Evolutionary conservation across 2,888 invertebrate species (phyloP), one percentile per base, ranked within the genome.

Genomic region (Hyles lineata): DNA sequence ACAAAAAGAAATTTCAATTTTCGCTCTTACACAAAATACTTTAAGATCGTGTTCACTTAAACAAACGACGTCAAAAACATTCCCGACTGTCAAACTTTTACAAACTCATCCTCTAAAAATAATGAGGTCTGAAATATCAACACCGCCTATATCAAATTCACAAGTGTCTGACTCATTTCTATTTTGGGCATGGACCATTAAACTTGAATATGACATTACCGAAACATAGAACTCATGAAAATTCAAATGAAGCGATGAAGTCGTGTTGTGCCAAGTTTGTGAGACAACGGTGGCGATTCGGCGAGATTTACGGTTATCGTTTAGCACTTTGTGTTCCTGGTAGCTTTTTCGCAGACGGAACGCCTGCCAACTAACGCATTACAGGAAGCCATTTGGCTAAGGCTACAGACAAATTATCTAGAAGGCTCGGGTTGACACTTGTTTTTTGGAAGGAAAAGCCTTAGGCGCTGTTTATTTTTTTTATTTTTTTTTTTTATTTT

Each of bases 251-350:
- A 23, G 6, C 23, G 11, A n/a, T 11, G 43, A 25, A 67, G 67
- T 50, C 23, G 17, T 67, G 43, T 43, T 50, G 50, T 50, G 67
- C 23, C 67, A 67, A 67, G 67, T 67, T 50, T 67, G 15, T 7
- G n/a, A 67, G 67, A 67, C 67, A 67, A 50, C 21, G 43, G 15
- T 67, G 17, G 23, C 67, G 43, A 17, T 67, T 23, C 50, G 50
- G 23, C 67, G 23, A 21, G 50, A 67, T 67, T 67, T 67, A 67
- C 67, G 50, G 23, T 67, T 67, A 25, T 50, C 50, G 23, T 50
- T 67, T 50, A 67, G 67, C 23, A 63, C 63, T 63, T 43, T 43
- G 63, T 63, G 63, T 63, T 63, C 63, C n/a, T 21, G 21, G 23
- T 17, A 17, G 50, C 23, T 67, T 67, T 67, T 67, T 43, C 67